Base-by-base conservation (phyloP, 2,113 vertebrate species). In the Lampris incognitus region DNA sequence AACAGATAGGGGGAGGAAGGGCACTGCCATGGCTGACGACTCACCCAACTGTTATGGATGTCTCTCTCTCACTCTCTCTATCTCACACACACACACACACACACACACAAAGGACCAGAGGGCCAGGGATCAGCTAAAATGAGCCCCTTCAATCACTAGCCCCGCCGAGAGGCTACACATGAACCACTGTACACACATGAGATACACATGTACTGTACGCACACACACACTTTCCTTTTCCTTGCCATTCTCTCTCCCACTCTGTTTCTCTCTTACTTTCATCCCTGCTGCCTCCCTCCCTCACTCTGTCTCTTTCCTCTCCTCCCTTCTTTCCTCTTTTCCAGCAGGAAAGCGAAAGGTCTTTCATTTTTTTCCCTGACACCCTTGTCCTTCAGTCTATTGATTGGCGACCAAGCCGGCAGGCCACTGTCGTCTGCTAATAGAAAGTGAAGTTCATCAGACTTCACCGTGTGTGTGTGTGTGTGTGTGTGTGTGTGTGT, bases 371-470 rank as follows among this genome's bases (percentile, higher is more conserved):
- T 92, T 76, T 6, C 36, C 3, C 86, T 94, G 91, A 94, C 93
- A 94, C 83, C 67, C 84, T 88, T 91, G 93, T 94, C 91, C 93
- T 95, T 94, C 91, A 94, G 90, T 84, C 88, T 94, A 94, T 94
- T 93, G 93, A 95, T 94, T 91, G 89, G 89, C 70, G 66, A 82
- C 87, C 3, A 73, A 89, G 87, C 83, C 54, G 78, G 80, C 79
- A 82, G 92, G 88, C 77, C 82, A 74, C 78, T 82, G 86, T 91
- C 84, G 74, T 79, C 88, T 72, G 72, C 91, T 94, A 92, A 94
- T 93, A 94, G 89, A 93, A 92, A 93, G 86, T 92, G 91, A 93
- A 93, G 92, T 94, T 93, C 92, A 92, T 94, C 91, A 93, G 88
- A 78, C 80, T 73, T 72, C 69, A 73, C 72, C 10, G 71, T 74